phyloP scores from a whole-genome alignment of 1,140 invertebrate genomes.

The Lithobius niger region DNA sequence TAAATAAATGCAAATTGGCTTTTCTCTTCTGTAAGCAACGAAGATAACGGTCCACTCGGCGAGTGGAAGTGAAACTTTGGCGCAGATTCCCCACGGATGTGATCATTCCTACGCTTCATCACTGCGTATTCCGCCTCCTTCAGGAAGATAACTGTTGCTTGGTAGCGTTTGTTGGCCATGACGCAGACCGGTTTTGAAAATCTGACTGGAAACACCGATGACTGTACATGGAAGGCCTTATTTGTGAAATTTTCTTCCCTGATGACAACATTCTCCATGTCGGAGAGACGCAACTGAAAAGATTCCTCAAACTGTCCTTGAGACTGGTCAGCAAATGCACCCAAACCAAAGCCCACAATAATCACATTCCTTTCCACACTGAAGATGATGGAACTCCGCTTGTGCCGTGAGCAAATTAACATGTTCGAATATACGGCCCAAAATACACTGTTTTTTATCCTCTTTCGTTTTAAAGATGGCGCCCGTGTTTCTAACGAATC shows the following conservation, averaged over 20 bases:
- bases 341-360: slow-evolving; percentile 6
- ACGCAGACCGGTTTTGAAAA: slow-evolving; percentile 6
- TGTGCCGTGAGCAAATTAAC: slow-evolving; percentile 3
- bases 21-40: background rate
- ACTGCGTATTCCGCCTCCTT: slow-evolving; percentile 6
- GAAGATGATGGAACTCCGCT: slow-evolving; percentile 5
- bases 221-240: slow-evolving; percentile 6
- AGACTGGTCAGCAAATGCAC: slow-evolving; percentile 1
- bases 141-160: slow-evolving; percentile 6
- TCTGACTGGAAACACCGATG: slow-evolving; percentile 4
- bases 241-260: slow-evolving; percentile 4
- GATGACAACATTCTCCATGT: slow-evolving; percentile 2
- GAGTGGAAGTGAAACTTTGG: slow-evolving; percentile 1
- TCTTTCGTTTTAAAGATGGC: background rate
- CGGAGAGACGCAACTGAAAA: slow-evolving; percentile 4
- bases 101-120: slow-evolving; percentile 1
- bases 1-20: slow-evolving; percentile 10
- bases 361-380: slow-evolving; percentile 7
- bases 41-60: background rate
- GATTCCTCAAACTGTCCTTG: slow-evolving; percentile 6
- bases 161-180: slow-evolving; percentile 3
- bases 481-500: background rate
- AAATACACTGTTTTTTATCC: slow-evolving; percentile 4
- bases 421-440: slow-evolving; percentile 8
- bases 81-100: slow-evolving; percentile 1